These are phyloP conservation scores for Anagrus nilaparvatae DNA, from an alignment of 1,140 invertebrate genomes.

Conservation along the genomic window DNA sequence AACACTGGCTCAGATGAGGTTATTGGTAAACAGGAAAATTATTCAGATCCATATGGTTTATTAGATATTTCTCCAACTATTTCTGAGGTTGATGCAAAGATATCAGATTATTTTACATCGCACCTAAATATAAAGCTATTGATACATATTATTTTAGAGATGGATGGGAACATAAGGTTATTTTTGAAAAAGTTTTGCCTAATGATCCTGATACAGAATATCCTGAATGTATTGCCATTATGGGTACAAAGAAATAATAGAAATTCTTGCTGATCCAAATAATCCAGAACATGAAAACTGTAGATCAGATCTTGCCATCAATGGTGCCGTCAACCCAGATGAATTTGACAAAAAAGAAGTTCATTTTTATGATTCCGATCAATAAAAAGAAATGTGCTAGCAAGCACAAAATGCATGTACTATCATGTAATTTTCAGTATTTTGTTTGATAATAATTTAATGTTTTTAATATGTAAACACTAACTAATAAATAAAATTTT, in stretches of 20 bases:
- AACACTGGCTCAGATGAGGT: neutral
- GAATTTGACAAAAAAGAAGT: neutral
- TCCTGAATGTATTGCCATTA: neutral
- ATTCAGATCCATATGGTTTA: too few relatives aligned
- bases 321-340: neutral
- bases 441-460: too few relatives aligned
- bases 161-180: neutral
- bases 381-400: too few relatives aligned
- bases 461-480: too few relatives aligned
- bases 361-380: neutral
- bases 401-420: too few relatives aligned
- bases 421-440: too few relatives aligned
- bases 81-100: neutral
- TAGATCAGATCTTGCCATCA: neutral
- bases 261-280: neutral
- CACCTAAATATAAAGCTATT: neutral
- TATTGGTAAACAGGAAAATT: neutral
- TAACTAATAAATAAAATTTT: too few relatives aligned
- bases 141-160: slow-evolving; percentile 6
- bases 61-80: neutral
- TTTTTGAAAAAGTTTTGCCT: neutral
- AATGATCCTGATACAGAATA: neutral
- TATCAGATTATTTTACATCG: slow-evolving; percentile 2
- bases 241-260: neutral
- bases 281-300: too few relatives aligned